Conservation (phyloP, 2,113 vertebrate species). For the Silurus meridionalis region DNA sequence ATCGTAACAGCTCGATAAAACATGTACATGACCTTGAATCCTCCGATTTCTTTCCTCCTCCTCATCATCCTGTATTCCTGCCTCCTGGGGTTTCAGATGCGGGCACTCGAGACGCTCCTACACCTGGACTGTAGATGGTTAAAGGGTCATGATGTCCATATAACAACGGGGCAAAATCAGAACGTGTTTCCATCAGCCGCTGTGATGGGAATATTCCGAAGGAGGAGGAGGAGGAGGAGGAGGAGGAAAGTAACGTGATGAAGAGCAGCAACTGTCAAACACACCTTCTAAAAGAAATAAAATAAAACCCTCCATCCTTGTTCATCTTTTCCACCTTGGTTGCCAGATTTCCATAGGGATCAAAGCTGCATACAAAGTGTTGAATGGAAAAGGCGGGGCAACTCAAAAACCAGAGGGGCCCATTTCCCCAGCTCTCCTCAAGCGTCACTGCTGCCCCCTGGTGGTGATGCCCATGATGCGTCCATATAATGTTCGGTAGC, state of each 20-base stretch:
- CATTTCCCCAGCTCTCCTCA: background rate
- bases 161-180: too few relatives aligned
- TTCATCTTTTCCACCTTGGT: background rate
- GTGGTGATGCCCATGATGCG: constrained; percentile 11
- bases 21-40: constrained; percentile 41
- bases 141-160: background rate
- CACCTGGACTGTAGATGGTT: background rate
- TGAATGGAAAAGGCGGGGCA: background rate
- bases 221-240: background rate
- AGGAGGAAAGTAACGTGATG: background rate
- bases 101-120: constrained; percentile 44
- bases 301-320: background rate
- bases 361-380: background rate
- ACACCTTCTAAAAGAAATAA: background rate
- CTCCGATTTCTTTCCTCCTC: background rate
- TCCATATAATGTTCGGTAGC: constrained; percentile 42
- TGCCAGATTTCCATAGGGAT: background rate
- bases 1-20: constrained; percentile 21
- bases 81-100: constrained; percentile 52
- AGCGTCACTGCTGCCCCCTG: constrained; percentile 9
- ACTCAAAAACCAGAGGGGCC: background rate
- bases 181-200: background rate
- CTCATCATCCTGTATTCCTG: constrained; percentile 68
- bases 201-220: background rate
- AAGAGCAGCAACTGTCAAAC: background rate